Percentiles rank a stretch among this genome's conserved stretches.
Evolutionary conservation across 2,113 vertebrate species (phyloP).

Genomic region (Spermophilus dauricus): DNA sequence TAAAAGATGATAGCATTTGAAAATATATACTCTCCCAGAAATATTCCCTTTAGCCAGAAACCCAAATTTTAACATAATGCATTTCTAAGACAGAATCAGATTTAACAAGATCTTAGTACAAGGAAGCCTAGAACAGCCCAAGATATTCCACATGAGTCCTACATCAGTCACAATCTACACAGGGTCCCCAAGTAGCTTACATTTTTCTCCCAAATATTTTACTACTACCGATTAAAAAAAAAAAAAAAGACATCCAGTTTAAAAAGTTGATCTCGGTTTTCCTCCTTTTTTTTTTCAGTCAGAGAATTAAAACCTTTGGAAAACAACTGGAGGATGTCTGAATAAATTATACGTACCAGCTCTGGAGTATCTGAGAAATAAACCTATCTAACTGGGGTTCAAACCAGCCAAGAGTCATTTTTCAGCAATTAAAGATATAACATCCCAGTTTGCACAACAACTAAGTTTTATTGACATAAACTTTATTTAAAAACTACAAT

Average conservation of each 20-base stretch:
- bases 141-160: background rate
- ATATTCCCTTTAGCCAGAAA: conserved; percentile 33
- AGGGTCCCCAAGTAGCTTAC: background rate
- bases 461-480: background rate
- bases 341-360: background rate
- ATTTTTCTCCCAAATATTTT: background rate
- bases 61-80: conserved; percentile 2
- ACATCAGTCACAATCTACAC: background rate
- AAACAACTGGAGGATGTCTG: background rate
- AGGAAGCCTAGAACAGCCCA: background rate
- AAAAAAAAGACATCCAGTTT: background rate
- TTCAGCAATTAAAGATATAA: conserved; percentile 57
- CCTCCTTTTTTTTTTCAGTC: background rate
- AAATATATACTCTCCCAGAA: conserved; percentile 27
- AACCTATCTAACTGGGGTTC: background rate
- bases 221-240: background rate
- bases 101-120: background rate
- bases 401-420: conserved; percentile 8
- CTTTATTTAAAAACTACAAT: conserved; percentile 40
- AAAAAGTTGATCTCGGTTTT: background rate
- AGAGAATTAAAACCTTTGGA: background rate
- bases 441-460: conserved; percentile 36
- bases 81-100: background rate
- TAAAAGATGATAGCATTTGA: background rate
- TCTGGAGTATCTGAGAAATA: conserved; percentile 20